These are phyloP conservation scores for Anniella stebbinsi DNA, from an alignment of 2,797 vertebrate species.

Conservation along the genomic window DNA sequence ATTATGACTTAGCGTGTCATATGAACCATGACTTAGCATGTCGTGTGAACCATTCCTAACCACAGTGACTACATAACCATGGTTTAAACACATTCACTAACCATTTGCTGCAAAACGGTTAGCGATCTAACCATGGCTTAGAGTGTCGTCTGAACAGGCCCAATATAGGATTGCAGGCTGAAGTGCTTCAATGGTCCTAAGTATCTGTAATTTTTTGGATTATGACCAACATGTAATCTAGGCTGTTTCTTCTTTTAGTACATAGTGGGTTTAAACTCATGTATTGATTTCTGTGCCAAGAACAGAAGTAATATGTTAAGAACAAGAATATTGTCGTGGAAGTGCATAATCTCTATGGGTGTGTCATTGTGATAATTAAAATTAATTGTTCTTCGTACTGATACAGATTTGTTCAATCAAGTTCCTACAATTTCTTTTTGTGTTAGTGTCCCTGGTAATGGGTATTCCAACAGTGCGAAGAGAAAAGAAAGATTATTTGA, in stretches of 20 bases:
- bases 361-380: neutral
- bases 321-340: neutral
- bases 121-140: no score
- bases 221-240: neutral
- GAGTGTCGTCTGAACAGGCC: no score
- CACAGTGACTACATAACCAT: no score
- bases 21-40: no score
- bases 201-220: neutral
- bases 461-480: slow-evolving; percentile 89
- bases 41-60: no score
- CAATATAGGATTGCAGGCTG: neutral
- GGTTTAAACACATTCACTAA: no score
- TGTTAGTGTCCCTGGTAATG: slow-evolving; percentile 88
- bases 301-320: neutral
- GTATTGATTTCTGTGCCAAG: neutral
- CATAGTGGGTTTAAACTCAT: neutral
- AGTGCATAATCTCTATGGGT: neutral
- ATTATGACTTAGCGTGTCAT: no score
- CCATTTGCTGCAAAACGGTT: no score
- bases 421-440: slow-evolving; percentile 13
- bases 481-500: slow-evolving; percentile 85
- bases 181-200: neutral
- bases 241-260: neutral
- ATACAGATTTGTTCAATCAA: neutral
- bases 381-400: neutral